Percentiles rank a stretch among this genome's conserved stretches.
Conservation (phyloP, 2,888 invertebrate genomes). For the Chorisops tibialis region DNA sequence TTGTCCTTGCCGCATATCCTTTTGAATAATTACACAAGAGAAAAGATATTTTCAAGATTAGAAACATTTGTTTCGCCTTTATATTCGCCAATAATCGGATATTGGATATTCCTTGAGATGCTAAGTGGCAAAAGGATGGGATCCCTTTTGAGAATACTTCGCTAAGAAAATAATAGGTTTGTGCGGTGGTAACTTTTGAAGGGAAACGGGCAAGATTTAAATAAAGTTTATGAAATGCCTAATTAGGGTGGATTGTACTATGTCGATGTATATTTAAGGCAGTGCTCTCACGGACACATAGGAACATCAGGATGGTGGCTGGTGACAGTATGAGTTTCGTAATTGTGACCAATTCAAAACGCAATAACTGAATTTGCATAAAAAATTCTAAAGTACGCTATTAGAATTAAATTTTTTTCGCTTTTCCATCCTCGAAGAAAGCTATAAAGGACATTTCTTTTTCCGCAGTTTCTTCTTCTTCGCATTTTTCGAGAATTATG, state of each 20-base stretch:
- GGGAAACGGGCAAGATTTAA: conserved; percentile 15
- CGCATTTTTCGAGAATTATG: not conserved
- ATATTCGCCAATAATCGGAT: conserved; percentile 3
- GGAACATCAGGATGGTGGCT: not conserved
- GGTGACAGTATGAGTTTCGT: conserved; percentile 10
- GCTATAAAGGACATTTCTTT: not conserved
- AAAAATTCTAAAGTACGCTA: conserved; percentile 27
- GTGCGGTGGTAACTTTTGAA: not conserved
- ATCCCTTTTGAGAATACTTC: conserved; percentile 10
- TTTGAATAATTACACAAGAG: not conserved
- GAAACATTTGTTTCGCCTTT: conserved; percentile 22
- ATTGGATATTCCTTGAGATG: conserved; percentile 17
- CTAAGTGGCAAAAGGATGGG: not conserved
- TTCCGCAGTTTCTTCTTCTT: not conserved
- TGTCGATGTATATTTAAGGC: not conserved
- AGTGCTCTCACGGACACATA: not conserved
- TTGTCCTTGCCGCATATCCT: not conserved
- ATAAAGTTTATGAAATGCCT: conserved; percentile 31
- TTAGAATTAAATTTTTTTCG: conserved; percentile 30
- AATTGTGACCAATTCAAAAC: conserved; percentile 31
- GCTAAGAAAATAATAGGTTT: not conserved
- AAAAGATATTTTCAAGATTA: conserved; percentile 4
- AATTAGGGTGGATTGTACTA: conserved; percentile 30
- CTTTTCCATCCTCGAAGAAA: no score
- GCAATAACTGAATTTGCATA: conserved; percentile 27